Percentiles rank a stretch among this genome's conserved stretches.
Conservation (phyloP, 2,113 vertebrate species). For the Engraulis encrasicolus region DNA sequence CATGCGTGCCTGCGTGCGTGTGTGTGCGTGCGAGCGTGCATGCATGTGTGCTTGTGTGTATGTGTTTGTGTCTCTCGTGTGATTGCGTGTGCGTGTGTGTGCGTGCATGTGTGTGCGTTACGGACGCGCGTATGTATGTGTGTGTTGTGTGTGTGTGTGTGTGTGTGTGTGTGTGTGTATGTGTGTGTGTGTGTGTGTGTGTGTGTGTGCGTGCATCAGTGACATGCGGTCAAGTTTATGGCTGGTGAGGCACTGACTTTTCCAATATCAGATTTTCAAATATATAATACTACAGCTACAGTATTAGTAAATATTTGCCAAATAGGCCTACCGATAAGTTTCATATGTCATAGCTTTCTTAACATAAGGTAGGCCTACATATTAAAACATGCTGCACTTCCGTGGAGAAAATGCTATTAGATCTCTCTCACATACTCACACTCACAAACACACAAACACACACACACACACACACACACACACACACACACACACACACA, state of each 20-base stretch:
- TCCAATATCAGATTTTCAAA: no score
- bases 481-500: constrained; percentile 6
- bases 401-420: no score
- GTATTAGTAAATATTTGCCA: no score
- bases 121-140: background rate
- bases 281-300: no score
- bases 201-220: background rate
- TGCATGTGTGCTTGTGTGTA: background rate
- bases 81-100: background rate
- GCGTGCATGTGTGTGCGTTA: background rate
- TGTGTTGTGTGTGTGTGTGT: background rate
- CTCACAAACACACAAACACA: no score
- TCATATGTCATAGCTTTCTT: no score
- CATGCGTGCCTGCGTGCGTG: background rate
- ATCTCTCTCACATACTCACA: no score
- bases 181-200: background rate
- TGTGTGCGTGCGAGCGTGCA: background rate
- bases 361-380: no score
- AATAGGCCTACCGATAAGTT: no score
- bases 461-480: background rate
- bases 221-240: no score
- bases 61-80: background rate
- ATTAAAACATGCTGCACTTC: no score
- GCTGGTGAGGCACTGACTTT: no score
- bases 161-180: background rate